These are phyloP conservation scores for Idaea straminata DNA, from an alignment of 2,888 invertebrate species.

Conservation along the genomic window DNA sequence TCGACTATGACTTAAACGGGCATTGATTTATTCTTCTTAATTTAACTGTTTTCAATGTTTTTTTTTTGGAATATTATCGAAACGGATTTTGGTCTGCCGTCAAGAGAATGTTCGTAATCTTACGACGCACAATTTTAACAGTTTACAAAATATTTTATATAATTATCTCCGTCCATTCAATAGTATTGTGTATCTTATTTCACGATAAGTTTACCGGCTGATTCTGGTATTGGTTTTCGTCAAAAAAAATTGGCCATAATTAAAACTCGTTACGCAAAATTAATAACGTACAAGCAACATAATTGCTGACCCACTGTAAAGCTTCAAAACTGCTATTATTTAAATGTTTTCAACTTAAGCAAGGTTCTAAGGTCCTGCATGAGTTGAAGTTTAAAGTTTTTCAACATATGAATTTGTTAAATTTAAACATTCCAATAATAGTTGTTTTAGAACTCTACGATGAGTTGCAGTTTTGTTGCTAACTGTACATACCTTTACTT, in stretches of 20 bases:
- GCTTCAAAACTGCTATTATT: no score
- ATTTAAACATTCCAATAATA: no score
- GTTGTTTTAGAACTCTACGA: no score
- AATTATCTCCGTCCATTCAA: slow-evolving; percentile 70
- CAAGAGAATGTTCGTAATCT: slow-evolving; percentile 33
- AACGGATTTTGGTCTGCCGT: slow-evolving; percentile 9
- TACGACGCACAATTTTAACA: slow-evolving; percentile 68
- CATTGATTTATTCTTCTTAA: slow-evolving; percentile 61
- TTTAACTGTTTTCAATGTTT: slow-evolving; percentile 41
- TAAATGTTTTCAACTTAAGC: no score
- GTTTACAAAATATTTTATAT: slow-evolving; percentile 51
- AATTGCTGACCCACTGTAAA: no score
- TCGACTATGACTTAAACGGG: slow-evolving; percentile 58
- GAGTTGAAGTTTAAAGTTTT: no score
- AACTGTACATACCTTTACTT: no score
- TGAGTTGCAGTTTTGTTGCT: no score
- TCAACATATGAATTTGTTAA: no score
- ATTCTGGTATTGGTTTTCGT: slow-evolving; percentile 22
- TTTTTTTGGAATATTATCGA: slow-evolving; percentile 15
- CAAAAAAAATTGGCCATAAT: not conserved
- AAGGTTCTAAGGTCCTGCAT: no score
- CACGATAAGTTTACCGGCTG: slow-evolving; percentile 40
- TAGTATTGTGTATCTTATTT: slow-evolving; percentile 52
- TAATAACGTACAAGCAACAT: no score
- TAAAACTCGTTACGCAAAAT: not conserved